Evolutionary conservation across 2,797 vertebrate species (phyloP).

Genomic region (Macrochelys suwanniensis): DNA sequence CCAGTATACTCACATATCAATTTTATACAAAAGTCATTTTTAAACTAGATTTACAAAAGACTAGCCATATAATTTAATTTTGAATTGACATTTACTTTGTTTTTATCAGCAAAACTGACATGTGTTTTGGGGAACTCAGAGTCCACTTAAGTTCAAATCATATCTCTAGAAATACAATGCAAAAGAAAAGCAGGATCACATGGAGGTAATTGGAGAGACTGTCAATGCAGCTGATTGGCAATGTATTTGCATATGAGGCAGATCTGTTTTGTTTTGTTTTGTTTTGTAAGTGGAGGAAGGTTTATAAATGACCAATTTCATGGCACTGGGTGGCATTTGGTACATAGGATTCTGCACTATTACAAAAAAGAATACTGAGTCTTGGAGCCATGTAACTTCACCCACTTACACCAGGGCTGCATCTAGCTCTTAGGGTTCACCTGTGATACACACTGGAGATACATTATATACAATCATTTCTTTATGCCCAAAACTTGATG

Average conservation of each 20-base stretch:
- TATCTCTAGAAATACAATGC: conserved; percentile 1
- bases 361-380: neutral
- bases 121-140: neutral
- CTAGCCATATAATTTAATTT: conserved; percentile 47
- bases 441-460: neutral
- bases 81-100: conserved; percentile 56
- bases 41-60: conserved; percentile 34
- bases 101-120: conserved; percentile 50
- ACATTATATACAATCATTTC: neutral
- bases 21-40: conserved; percentile 21
- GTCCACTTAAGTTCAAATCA: conserved; percentile 19
- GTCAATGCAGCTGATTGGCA: neutral
- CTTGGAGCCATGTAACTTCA: neutral
- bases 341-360: neutral
- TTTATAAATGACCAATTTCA: neutral
- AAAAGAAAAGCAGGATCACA: rapidly evolving
- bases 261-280: conserved; percentile 37
- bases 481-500: neutral
- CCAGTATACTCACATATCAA: conserved; percentile 42
- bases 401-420: rapidly evolving
- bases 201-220: neutral
- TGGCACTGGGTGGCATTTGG: neutral
- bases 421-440: neutral
- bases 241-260: neutral
- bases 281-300: neutral